Base-by-base conservation (phyloP, 2,888 invertebrate genomes). In the Acleris sparsana region DNA sequence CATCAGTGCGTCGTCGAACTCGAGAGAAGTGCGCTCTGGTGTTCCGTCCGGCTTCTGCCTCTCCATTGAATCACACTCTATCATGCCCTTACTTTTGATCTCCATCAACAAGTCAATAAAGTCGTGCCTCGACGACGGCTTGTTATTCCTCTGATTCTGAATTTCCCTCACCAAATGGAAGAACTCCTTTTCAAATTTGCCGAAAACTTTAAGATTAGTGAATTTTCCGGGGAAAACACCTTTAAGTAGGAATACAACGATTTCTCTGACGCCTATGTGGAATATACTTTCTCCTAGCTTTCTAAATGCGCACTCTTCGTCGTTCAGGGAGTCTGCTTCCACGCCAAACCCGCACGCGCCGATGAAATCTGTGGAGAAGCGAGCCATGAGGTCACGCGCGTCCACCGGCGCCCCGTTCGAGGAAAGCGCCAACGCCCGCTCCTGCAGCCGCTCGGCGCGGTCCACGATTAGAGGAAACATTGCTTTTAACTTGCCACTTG, bases 261-360 rank as follows among this genome's bases (percentile, higher is more conserved):
- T 39, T 56, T 53, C 29, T 22, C 17, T 53, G n/a, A 25, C 18
- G 13, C 53, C 33, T 5, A 51, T 29, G 22, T 57, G 13, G 62
- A 67, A 67, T 43, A 67, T 63, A 49, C 44, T 58, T 22, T n/a
- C 29, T n/a, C 67, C 69, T 20, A 57, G 59, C 55, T 48, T 48
- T 18, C 49, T 49, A 33, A 62, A 69, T 16, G 39, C 49, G 13
- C 20, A 55, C 16, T 65, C 22, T 25, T 65, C 60, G 17, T 70
- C 57, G 18, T 62, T 65, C 5, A 70, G 51, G 1, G 70, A 65
- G 44, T 67, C 67, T 2, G 61, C 60, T n/a, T 70, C 67, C 11
- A 71, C 58, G 1, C 71, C 70, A 25, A 71, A 69, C n/a, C 67
- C 70, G 44, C 70, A 70, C n/a, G 70, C 69, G 17, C 71, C 71